Evolutionary conservation across 2,113 vertebrate species (phyloP).

Genomic region (Electrona antarctica): DNA sequence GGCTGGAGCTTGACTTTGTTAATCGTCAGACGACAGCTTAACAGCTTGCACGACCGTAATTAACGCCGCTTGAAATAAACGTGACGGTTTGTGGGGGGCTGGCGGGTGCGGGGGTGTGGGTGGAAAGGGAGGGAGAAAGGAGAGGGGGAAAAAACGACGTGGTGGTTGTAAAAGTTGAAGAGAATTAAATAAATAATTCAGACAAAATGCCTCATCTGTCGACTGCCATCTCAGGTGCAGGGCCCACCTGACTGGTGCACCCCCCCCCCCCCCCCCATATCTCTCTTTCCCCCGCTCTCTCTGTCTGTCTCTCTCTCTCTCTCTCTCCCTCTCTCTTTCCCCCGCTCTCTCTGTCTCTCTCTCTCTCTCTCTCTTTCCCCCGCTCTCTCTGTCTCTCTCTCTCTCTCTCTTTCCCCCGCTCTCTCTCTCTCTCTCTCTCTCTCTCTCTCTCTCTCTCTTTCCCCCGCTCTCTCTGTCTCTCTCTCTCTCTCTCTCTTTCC

Average conservation of each 20-base stretch:
- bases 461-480: slow-evolving; percentile 9
- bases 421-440: slow-evolving; percentile 8
- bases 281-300: too few species aligned
- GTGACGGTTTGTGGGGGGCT: slow-evolving; percentile 41
- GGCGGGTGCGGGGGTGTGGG: neutral
- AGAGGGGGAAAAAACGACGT: slow-evolving; percentile 12
- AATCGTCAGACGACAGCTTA: slow-evolving; percentile 78
- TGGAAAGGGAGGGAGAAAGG: neutral
- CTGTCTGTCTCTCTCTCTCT: too few species aligned
- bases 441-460: slow-evolving; percentile 16
- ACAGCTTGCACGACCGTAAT: slow-evolving; percentile 78
- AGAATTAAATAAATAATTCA: slow-evolving; percentile 79
- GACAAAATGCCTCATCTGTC: slow-evolving; percentile 64
- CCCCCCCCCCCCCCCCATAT: too few species aligned
- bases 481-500: neutral
- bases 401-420: neutral
- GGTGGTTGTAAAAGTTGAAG: slow-evolving; percentile 60
- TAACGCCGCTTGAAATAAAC: slow-evolving; percentile 77
- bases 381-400: neutral
- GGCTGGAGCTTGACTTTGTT: slow-evolving; percentile 75
- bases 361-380: too few species aligned
- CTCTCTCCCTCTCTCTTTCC: too few species aligned
- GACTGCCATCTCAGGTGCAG: slow-evolving; percentile 71
- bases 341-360: too few species aligned
- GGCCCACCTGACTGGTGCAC: slow-evolving; percentile 67